Conservation (phyloP, 2,797 vertebrate species). For the Cygnus olor region DNA sequence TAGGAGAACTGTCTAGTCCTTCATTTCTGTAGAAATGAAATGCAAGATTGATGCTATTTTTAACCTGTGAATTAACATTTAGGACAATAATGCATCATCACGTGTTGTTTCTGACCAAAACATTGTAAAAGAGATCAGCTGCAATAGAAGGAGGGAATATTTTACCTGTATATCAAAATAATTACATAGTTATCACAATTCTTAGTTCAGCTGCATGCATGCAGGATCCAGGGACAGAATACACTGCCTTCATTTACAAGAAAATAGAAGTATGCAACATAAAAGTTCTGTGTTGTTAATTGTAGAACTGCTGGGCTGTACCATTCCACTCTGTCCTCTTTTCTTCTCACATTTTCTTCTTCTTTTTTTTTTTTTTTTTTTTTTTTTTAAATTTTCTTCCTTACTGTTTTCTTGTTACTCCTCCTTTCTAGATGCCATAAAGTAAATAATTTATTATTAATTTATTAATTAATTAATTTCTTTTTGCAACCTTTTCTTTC, state of each 20-base stretch:
- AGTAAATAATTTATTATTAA: background rate
- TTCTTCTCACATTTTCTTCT: too few relatives aligned
- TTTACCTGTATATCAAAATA: background rate
- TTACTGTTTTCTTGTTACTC: background rate
- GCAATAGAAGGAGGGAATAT: background rate
- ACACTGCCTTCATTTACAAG: background rate
- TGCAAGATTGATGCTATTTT: background rate
- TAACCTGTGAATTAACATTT: background rate
- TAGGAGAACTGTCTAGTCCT: background rate
- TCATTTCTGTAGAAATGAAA: background rate
- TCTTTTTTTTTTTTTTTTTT: background rate
- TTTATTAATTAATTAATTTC: background rate
- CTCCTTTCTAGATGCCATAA: background rate
- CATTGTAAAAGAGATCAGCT: background rate
- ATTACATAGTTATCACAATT: background rate
- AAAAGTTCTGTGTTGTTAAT: background rate
- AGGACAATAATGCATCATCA: background rate
- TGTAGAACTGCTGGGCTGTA: background rate
- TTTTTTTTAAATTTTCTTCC: background rate
- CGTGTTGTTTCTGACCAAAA: background rate
- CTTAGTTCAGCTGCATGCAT: background rate
- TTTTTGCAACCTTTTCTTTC: background rate
- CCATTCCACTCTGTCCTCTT: background rate
- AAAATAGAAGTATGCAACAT: fast-evolving
- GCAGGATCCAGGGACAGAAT: background rate